A percentile compares a stretch with the other conserved stretches of the same genome.
Conservation (phyloP, 2,797 vertebrate genomes). For the Platalea minor region DNA sequence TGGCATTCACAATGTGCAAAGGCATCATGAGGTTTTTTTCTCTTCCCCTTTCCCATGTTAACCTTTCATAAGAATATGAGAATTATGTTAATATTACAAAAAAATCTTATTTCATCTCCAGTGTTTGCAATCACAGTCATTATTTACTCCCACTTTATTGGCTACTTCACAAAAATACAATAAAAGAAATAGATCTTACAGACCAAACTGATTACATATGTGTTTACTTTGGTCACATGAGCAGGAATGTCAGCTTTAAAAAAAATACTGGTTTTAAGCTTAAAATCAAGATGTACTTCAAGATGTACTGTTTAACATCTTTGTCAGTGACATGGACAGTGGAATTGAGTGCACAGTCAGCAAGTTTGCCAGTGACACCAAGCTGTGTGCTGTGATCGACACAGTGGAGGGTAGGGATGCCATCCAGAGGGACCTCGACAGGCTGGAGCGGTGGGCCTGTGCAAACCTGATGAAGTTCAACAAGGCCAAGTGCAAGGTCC, state of each 20-base stretch:
- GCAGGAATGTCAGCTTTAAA: neutral
- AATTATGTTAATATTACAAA: neutral
- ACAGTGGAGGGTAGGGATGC: too few relatives aligned
- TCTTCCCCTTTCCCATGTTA: neutral
- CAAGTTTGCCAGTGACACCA: too few relatives aligned
- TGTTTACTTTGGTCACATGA: neutral
- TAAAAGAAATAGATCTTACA: neutral
- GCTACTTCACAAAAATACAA: neutral
- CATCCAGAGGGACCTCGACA: too few relatives aligned
- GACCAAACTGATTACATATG: neutral
- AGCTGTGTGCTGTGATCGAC: too few relatives aligned
- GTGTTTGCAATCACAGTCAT: neutral
- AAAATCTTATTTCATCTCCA: neutral
- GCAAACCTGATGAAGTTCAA: too few relatives aligned
- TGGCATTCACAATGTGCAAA: accelerated
- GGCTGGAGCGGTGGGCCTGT: too few relatives aligned
- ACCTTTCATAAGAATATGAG: neutral
- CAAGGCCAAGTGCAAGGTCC: too few relatives aligned
- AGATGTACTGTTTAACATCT: too few relatives aligned
- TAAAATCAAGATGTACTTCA: neutral
- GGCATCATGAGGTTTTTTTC: neutral
- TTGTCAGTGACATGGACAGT: too few relatives aligned
- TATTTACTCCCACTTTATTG: neutral
- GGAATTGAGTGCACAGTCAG: too few relatives aligned
- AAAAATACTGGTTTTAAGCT: neutral